Conservation (phyloP, 2,113 vertebrate species). For the Himantopus leucocephalus region DNA sequence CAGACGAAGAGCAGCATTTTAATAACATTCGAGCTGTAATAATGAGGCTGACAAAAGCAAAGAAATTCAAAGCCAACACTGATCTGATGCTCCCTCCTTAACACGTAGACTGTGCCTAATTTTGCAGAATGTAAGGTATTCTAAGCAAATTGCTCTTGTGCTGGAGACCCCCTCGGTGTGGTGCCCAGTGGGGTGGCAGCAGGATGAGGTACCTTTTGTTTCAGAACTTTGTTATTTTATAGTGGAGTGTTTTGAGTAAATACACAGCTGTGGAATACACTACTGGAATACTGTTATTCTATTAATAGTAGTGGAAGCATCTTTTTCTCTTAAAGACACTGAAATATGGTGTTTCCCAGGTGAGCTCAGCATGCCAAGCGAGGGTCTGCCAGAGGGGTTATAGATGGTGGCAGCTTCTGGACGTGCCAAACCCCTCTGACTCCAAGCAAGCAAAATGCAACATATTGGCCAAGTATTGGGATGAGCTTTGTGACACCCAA, state of each 20-base stretch:
- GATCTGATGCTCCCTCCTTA: constrained; percentile 47
- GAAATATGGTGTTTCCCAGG: neutral
- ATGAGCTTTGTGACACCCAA: neutral
- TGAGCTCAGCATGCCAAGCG: neutral
- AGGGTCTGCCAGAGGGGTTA: neutral
- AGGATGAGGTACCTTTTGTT: constrained; percentile 46
- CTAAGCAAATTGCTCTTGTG: neutral
- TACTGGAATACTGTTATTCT: neutral
- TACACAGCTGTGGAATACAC: neutral
- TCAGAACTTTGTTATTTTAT: constrained; percentile 28
- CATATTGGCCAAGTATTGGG: rapidly evolving
- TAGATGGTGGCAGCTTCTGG: neutral
- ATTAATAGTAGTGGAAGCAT: neutral
- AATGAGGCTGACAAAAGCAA: constrained; percentile 72
- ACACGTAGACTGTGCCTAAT: constrained; percentile 22
- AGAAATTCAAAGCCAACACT: constrained; percentile 53
- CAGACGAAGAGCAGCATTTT: constrained; percentile 71
- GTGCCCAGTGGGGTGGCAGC: constrained; percentile 33
- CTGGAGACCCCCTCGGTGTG: neutral
- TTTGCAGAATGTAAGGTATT: constrained; percentile 5
- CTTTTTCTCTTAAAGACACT: neutral
- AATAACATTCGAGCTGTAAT: constrained; percentile 67
- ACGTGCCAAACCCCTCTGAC: neutral
- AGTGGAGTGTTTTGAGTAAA: constrained; percentile 27
- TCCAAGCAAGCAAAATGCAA: neutral